Evolutionary conservation across 92 coral and sea anemone species (phyloP), one percentile per base, ranked within the genome.

Genomic region (Metridium senile): DNA sequence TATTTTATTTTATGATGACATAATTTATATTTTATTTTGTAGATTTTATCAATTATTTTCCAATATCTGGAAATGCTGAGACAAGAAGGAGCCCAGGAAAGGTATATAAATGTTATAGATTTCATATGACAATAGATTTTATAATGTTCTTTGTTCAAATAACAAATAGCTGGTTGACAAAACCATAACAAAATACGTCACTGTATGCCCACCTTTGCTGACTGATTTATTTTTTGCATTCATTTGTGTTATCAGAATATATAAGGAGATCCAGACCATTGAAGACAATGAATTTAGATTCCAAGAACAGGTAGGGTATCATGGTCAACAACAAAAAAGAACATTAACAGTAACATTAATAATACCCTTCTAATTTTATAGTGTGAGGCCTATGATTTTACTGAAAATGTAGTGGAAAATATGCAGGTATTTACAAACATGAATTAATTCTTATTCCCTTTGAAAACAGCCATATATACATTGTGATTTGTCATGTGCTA

Each of bases 381-480:
- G 97, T 88, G 97, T 64, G 97, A 93, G 17, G 93, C 98, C 0
- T 90, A 67, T 34, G 96, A 82, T 27, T 93, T 87, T 64, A 96
- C 91, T 11, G 98, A 93, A 33, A 87, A 90, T 53, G 72, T 93
- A 70, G 98, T 88, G 66, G 98, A 93, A 68, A 90, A 88, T 66
- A 93, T 93, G 98, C 98, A 93, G 93, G 97, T 92, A 62, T 35
- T n/a, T n/a, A n/a, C n/a, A n/a, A n/a, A n/a, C n/a, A n/a, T n/a
- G n/a, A n/a, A n/a, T n/a, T n/a, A n/a, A n/a, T n/a, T n/a, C n/a
- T n/a, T n/a, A n/a, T n/a, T n/a, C n/a, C n/a, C n/a, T n/a, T n/a
- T n/a, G n/a, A n/a, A n/a, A n/a, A n/a, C n/a, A n/a, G n/a, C n/a
- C n/a, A n/a, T n/a, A n/a, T n/a, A n/a, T n/a, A n/a, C n/a, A n/a